phyloP scores from a whole-genome alignment of 1,140 invertebrate genomes.

The Anagrus nilaparvatae region DNA sequence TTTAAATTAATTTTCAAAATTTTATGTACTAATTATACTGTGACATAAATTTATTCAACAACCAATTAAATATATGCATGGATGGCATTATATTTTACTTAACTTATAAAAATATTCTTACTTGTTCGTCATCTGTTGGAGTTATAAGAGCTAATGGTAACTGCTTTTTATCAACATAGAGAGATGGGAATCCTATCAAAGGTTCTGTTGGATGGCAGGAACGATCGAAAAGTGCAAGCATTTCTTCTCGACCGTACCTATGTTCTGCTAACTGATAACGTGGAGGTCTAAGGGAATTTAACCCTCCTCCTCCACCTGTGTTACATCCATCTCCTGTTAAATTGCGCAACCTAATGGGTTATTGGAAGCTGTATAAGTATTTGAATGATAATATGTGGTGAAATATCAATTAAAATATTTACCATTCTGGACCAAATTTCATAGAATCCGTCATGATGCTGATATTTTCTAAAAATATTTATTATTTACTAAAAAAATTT shows the following conservation, averaged over 20 bases:
- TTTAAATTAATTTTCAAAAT: not conserved
- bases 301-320: constrained; percentile 36
- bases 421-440: constrained; percentile 66
- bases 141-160: constrained; percentile 65
- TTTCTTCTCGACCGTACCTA: constrained; percentile 78
- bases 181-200: constrained; percentile 50
- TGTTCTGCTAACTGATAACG: constrained; percentile 61
- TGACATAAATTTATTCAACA: no score
- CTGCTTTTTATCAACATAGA: constrained; percentile 67
- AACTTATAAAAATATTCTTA: constrained; percentile 29
- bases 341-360: constrained; percentile 53
- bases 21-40: no score
- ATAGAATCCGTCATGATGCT: constrained; percentile 56
- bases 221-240: constrained; percentile 72
- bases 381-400: not conserved
- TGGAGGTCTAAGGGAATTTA: constrained; percentile 35
- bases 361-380: not conserved
- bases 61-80: not conserved
- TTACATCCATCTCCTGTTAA: constrained; percentile 45
- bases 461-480: constrained; percentile 29
- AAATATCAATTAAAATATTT: constrained; percentile 16
- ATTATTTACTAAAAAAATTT: no score
- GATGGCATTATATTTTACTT: not conserved
- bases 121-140: constrained; percentile 73
- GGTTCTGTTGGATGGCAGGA: constrained; percentile 55